These are phyloP conservation scores for Crocallis elinguaria DNA, from an alignment of 2,888 invertebrate species.

Conservation along the genomic window DNA sequence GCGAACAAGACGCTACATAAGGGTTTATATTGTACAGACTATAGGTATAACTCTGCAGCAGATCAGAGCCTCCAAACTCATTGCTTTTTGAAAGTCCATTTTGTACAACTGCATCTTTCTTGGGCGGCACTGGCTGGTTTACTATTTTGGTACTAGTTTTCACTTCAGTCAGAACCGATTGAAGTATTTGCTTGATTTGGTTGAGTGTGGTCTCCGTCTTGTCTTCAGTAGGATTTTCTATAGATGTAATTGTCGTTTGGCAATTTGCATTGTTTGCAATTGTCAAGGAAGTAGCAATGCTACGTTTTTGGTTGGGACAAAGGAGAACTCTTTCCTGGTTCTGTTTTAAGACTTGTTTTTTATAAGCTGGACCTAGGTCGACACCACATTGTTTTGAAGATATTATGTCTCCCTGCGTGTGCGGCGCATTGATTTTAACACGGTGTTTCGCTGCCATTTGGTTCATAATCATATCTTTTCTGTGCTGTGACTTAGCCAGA, in stretches of 20 bases:
- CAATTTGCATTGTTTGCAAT: conserved; percentile 48
- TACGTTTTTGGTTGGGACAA: conserved; percentile 31
- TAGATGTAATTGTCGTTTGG: conserved; percentile 44
- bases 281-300: conserved; percentile 55
- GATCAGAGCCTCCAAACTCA: conserved; percentile 53
- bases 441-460: conserved; percentile 27
- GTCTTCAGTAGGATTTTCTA: conserved; percentile 38
- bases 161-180: conserved; percentile 69
- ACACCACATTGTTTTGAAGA: conserved; percentile 53
- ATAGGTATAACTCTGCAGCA: conserved; percentile 63
- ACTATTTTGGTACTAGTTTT: conserved; percentile 59
- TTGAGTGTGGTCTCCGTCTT: conserved; percentile 67
- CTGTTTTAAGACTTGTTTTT: conserved; percentile 37
- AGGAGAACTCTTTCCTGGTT: conserved; percentile 10
- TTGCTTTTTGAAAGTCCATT: conserved; percentile 59
- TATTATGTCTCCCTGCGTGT: conserved; percentile 29
- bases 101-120: conserved; percentile 66
- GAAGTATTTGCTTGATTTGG: conserved; percentile 71
- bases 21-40: conserved; percentile 59
- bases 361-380: conserved; percentile 57
- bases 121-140: too few relatives aligned
- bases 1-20: conserved; percentile 54
- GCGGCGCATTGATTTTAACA: conserved; percentile 30
- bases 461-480: conserved; percentile 27
- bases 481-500: conserved; percentile 15